Base-by-base conservation (phyloP, 2,888 invertebrate species). In the Yponomeuta sedellus region DNA sequence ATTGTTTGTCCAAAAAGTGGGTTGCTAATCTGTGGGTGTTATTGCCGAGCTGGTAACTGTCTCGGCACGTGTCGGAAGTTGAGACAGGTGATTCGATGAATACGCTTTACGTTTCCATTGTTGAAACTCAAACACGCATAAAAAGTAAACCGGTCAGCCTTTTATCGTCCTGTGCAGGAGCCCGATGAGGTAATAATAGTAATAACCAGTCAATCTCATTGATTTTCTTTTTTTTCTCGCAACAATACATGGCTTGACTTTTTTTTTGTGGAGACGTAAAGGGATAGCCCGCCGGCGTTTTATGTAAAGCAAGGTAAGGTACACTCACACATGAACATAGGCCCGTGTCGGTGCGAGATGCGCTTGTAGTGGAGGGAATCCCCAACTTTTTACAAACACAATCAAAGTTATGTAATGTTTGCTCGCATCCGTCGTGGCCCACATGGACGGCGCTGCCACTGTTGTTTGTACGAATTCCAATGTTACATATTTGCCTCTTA, bases 351-450 rank as follows among this genome's bases (percentile, higher is more conserved):
- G 83, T 84, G 82, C 84, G 81, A 85, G 83, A 81, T 86, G 86
- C 81, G 86, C 77, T 80, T 88, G 91, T 90, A 85, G 86, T 89
- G 77, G 85, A 86, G 91, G 91, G 91, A 88, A 87, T 91, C 88
- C 90, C 91, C 91, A 88, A 89, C 86, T 90, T 91, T 91, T 91
- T 91, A 91, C 89, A 85, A 89, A 91, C 91, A 90, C 90, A 91
- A 90, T 90, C 90, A 90, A 88, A 90, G 88, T 91, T 91, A 90
- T 91, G 90, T 90, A 90, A 90, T 88, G 88, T 88, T 88, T 88
- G 86, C 82, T 83, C 82, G 88, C 85, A 87, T 85, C 86, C 87
- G 88, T 81, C 84, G 82, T 12, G 44, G 78, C 83, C 80, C 81
- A 79, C 80, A 79, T 79, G 72, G 76, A 52, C 62, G 56, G 34